These are phyloP conservation scores for Peromyscus maniculatus DNA, from an alignment of 2,113 vertebrate species.

Conservation along the genomic window DNA sequence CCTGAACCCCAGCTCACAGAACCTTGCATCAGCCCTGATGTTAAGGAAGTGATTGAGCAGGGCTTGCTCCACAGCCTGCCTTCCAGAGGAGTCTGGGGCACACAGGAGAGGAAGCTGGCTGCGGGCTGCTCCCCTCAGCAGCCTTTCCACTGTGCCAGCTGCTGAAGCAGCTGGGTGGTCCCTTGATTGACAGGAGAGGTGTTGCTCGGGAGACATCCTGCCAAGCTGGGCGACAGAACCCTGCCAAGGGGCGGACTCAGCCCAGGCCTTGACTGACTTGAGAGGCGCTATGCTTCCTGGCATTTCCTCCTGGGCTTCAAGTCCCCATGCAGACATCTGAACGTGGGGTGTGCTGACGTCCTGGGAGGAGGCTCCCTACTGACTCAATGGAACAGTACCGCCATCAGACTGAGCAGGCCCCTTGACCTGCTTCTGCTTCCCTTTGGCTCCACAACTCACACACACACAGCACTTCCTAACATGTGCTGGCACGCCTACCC, in stretches of 20 bases:
- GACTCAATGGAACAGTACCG: not conserved
- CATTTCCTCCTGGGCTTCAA: not conserved
- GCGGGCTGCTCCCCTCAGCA: not conserved
- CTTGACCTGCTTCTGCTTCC: not conserved
- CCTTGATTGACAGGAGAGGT: constrained; percentile 28
- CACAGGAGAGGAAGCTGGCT: not conserved
- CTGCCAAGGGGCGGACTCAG: not conserved
- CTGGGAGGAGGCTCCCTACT: not conserved
- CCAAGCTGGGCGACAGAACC: not conserved
- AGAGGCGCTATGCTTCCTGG: not conserved
- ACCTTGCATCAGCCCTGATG: not conserved
- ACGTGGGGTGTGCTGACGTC: not conserved
- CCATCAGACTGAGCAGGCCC: fast-evolving
- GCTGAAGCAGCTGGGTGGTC: constrained; percentile 52
- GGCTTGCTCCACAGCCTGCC: constrained; percentile 55
- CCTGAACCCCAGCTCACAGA: constrained; percentile 62
- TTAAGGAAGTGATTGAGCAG: not conserved
- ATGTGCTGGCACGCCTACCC: fast-evolving
- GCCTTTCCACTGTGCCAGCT: constrained; percentile 71
- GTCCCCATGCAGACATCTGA: no score
- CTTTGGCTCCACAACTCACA: fast-evolving
- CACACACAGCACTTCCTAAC: fast-evolving
- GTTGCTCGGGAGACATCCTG: constrained; percentile 34
- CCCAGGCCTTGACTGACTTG: not conserved
- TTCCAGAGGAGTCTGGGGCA: constrained; percentile 71